Evolutionary conservation across 2,113 vertebrate genomes (phyloP), one percentile per base, ranked within the genome.

Genomic region (Eubucco bourcierii): DNA sequence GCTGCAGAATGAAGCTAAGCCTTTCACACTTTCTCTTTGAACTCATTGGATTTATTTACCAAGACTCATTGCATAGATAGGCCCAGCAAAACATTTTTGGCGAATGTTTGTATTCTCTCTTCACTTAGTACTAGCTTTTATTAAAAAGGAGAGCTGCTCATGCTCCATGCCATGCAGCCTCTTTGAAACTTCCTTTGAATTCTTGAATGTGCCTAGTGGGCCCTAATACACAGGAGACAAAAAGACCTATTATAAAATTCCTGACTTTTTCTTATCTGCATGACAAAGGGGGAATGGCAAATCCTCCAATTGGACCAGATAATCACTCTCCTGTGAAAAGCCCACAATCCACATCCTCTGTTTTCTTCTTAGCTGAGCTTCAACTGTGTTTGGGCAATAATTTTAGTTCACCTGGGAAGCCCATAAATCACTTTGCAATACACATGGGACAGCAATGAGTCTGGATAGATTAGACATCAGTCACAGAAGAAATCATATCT

Each of bases 251-350:
- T 95, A 96, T 96, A 94, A 96, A 97, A 97, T 98, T 97, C 97
- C 97, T 96, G 97, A 93, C 95, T 98, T 98, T 98, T 98, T 98
- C 97, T 98, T 98, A 98, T 98, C 99, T 98, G 98, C 98, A 97
- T 97, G 98, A 98, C 95, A 98, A 98, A 98, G 79, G 97, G 96
- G 95, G 97, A 98, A 98, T 96, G 97, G 97, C 97, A 98, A 98
- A 98, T 98, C 98, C 98, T 97, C 96, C 98, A 98, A 97, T 97
- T 97, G 98, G 98, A 98, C 98, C 97, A 98, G 97, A 98, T 98
- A 98, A 98, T 98, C 98, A 98, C 98, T 96, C 97, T 97, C 97
- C 97, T 98, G 98, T 98, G 98, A 99, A 98, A 98, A 98, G 97
- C 97, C 97, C 97, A 97, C 98, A 99, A 98, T 99, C 98, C 98